A percentile compares a stretch with the other conserved stretches of the same genome.
These are phyloP conservation scores for Oxygymnocypris stewartii DNA, from an alignment of 2,113 vertebrate genomes.

Conservation along the genomic window DNA sequence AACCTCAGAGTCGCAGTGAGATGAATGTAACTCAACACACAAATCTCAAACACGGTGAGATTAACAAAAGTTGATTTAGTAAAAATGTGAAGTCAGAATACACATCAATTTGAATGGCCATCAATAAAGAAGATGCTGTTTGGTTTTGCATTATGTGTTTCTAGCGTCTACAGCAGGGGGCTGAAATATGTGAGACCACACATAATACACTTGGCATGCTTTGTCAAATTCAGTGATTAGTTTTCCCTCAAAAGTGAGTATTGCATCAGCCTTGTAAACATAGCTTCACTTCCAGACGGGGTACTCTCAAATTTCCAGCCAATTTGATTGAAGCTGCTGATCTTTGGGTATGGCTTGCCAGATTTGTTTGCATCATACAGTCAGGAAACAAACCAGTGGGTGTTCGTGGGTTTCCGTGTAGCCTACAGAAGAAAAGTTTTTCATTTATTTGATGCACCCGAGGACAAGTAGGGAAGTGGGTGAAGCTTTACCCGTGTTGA, in stretches of 20 bases:
- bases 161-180: background rate
- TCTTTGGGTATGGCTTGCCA: background rate
- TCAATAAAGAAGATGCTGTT: background rate
- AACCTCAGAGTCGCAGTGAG: background rate
- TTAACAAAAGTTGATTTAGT: background rate
- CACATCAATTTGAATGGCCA: background rate
- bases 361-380: background rate
- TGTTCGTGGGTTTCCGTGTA: background rate
- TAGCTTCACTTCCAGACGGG: background rate
- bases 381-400: background rate
- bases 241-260: background rate
- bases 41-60: background rate
- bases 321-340: background rate
- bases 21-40: background rate
- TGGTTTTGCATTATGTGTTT: background rate
- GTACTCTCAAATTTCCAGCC: background rate
- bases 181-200: background rate
- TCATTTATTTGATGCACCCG: background rate
- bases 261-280: background rate
- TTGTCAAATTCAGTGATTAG: background rate
- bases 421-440: background rate
- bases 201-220: background rate
- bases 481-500: background rate
- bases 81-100: background rate
- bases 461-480: background rate